Percentiles rank a stretch among this genome's conserved stretches.
phyloP scores from a whole-genome alignment of 30 jellyfish, hydroid and myxozoan species.

The Aurelia coerulea region DNA sequence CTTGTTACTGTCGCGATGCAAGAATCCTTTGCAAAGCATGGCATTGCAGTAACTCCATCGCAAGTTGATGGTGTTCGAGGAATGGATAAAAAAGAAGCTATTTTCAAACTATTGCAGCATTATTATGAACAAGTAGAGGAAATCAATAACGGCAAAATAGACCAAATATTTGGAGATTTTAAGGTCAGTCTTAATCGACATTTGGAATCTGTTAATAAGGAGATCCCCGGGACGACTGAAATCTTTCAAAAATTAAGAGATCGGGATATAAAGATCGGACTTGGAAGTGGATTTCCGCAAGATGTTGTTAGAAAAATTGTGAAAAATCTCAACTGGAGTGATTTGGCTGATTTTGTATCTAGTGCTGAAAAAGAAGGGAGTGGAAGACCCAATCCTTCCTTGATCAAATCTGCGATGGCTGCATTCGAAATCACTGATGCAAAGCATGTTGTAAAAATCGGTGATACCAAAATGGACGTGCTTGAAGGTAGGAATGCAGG shows the following conservation, averaged over 20 bases:
- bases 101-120: neutral
- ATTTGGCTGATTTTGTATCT: conserved; percentile 47
- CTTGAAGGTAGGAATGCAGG: conserved; percentile 73
- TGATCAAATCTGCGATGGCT: conserved; percentile 57
- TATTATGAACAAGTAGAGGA: neutral
- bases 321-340: conserved; percentile 34
- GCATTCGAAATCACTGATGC: conserved; percentile 19
- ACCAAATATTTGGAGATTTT: conserved; percentile 31
- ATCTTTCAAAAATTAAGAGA: conserved; percentile 12
- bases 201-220: conserved; percentile 11
- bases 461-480: conserved; percentile 61
- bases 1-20: conserved; percentile 63
- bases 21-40: conserved; percentile 48
- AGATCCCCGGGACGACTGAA: conserved; percentile 60
- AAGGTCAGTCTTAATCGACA: conserved; percentile 18
- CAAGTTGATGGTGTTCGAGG: conserved; percentile 60
- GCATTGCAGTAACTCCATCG: conserved; percentile 12
- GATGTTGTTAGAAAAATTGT: conserved; percentile 35
- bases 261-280: conserved; percentile 28
- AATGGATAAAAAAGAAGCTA: conserved; percentile 67
- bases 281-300: conserved; percentile 79
- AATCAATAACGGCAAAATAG: conserved; percentile 26
- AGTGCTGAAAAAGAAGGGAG: conserved; percentile 67
- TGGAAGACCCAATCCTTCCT: conserved; percentile 65
- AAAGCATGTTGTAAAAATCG: conserved; percentile 42